These are phyloP conservation scores for Stictocephala bisonia DNA, from an alignment of 2,888 invertebrate genomes.

Conservation along the genomic window DNA sequence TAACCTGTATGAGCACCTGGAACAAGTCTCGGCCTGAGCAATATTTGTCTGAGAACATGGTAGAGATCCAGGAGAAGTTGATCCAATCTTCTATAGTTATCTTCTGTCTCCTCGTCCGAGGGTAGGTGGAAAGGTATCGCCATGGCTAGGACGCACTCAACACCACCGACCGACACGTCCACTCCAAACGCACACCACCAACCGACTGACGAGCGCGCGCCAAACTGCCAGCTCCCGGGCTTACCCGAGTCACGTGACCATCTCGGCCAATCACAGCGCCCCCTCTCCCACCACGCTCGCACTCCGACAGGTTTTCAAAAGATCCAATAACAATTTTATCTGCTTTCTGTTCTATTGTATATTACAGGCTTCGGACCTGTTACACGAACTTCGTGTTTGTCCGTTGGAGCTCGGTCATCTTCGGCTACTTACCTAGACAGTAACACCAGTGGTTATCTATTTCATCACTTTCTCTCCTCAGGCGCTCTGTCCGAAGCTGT, in stretches of 20 bases:
- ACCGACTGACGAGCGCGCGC: constrained; percentile 20
- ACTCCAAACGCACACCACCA: constrained; percentile 14
- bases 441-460: not conserved
- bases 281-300: constrained; percentile 32
- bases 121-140: constrained; percentile 71
- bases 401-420: constrained; percentile 26
- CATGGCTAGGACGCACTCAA: constrained; percentile 66
- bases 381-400: constrained; percentile 34
- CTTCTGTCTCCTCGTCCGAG: constrained; percentile 69
- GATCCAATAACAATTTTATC: constrained; percentile 49
- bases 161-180: constrained; percentile 15
- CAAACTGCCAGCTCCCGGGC: constrained; percentile 45
- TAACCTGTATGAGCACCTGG: constrained; percentile 45
- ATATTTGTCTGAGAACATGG: constrained; percentile 70
- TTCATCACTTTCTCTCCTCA: constrained; percentile 10
- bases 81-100: constrained; percentile 70
- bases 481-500: not conserved
- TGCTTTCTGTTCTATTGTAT: constrained; percentile 43
- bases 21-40: constrained; percentile 56
- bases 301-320: constrained; percentile 48
- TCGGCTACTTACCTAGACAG: too few relatives aligned
- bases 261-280: constrained; percentile 49
- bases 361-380: constrained; percentile 43
- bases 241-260: constrained; percentile 51
- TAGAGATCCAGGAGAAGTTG: constrained; percentile 70